phyloP scores from a whole-genome alignment of 2,888 invertebrate genomes.

The Cantharis lateralis region DNA sequence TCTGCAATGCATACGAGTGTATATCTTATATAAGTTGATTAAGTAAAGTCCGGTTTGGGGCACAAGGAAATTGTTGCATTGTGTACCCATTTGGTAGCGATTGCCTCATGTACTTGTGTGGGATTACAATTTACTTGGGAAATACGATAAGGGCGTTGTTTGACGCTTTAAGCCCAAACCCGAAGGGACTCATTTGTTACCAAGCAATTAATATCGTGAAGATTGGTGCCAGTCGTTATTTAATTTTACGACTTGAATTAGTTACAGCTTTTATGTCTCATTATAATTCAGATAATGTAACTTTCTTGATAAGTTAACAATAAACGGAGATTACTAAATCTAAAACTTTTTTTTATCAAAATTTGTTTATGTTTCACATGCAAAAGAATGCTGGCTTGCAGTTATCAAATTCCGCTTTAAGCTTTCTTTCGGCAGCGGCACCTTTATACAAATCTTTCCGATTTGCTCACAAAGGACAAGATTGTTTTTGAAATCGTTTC shows the following conservation, averaged over 20 bases:
- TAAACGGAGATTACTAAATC: neutral
- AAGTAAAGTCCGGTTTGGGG: slow-evolving; percentile 10
- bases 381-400: neutral
- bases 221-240: neutral
- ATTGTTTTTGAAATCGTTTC: neutral
- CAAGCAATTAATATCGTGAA: neutral
- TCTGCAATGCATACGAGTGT: slow-evolving; percentile 1
- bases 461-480: neutral
- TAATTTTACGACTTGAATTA: neutral
- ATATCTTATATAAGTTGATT: slow-evolving; percentile 21
- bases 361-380: neutral
- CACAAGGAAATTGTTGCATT: slow-evolving; percentile 14
- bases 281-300: neutral
- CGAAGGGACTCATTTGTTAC: neutral
- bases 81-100: slow-evolving; percentile 11
- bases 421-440: neutral
- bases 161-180: neutral
- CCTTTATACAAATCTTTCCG: neutral
- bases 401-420: neutral
- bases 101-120: slow-evolving; percentile 9
- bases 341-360: neutral
- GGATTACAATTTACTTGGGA: slow-evolving; percentile 5
- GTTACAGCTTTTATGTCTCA: neutral
- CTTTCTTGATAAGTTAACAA: neutral
- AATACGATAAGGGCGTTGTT: slow-evolving; percentile 11